Base-by-base conservation (phyloP, 2,797 vertebrate genomes). In the Peromyscus attwateri region DNA sequence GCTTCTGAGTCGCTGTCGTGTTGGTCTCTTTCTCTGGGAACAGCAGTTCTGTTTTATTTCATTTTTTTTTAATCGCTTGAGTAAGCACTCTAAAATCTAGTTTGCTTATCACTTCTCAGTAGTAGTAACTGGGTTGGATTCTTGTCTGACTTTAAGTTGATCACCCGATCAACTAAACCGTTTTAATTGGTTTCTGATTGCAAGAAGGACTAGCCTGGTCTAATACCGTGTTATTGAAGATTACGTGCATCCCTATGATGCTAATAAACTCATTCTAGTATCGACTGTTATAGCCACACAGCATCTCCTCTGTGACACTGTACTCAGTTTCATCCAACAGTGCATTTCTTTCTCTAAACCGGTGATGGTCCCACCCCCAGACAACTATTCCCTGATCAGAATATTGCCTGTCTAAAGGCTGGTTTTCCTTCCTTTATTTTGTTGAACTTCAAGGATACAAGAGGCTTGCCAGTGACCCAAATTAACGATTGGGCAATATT, bases 161-260 rank as follows among this genome's bases (percentile, higher is more conserved):
- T 85, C 87, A 93, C 49, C 0, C 66, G 46, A 57, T 88, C 71
- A 17, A 34, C 46, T 71, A 68, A 87, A 80, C 66, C 66, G 66
- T 97, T 89, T 89, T 95, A 83, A 89, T 87, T 29, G 14, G 13
- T 60, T 66, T 96, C 90, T 93, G 75, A 92, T 92, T 91, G 66
- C 29, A 55, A 82, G 84, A 95, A 95, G 52, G 11, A 87, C 52
- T 95, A 91, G 70, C n/a, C 88, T 92, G 37, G 4, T 80, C 70
- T 68, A 60, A 92, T 93, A 76, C 87, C 62, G 52, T n/a, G 12
- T 82, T 79, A 27, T 27, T 27, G 68, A 83, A 91, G 70, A 93
- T 40, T 46, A 37, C n/a, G 60, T 55, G 14, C 55, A n/a, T 87
- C 19, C 40, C 81, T 87, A 37, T 94, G 70, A 82, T 91, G 64